Evolutionary conservation across 1,140 invertebrate genomes (phyloP).

Genomic region (Platorchestia sp.): DNA sequence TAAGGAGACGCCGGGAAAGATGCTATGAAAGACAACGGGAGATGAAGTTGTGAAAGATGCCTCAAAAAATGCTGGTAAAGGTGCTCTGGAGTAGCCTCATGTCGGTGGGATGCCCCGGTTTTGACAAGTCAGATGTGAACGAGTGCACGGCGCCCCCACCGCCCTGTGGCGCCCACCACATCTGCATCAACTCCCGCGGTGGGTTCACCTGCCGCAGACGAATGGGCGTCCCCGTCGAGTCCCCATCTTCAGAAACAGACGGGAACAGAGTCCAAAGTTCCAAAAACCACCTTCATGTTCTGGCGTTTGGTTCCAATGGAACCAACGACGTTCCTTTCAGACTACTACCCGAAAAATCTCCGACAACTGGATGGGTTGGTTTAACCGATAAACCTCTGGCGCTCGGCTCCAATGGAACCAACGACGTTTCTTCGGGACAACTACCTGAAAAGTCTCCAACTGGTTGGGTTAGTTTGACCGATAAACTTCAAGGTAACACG

Average conservation of each 20-base stretch:
- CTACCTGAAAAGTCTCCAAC: background rate
- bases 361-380: background rate
- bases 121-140: conserved; percentile 75
- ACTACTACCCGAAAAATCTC: background rate
- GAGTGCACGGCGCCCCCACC: conserved; percentile 75
- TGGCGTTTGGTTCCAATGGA: background rate
- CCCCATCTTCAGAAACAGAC: background rate
- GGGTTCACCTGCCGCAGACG: conserved; percentile 79
- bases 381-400: background rate
- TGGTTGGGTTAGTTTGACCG: background rate
- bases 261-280: background rate
- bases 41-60: too few species aligned
- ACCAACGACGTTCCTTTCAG: background rate
- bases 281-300: background rate
- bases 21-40: too few species aligned
- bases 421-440: background rate
- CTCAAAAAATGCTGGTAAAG: too few species aligned
- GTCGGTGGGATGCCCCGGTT: background rate
- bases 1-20: too few species aligned
- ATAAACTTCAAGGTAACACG: background rate
- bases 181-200: conserved; percentile 91
- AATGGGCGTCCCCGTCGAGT: background rate
- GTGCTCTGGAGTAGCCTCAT: too few species aligned
- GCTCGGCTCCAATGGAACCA: background rate
- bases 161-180: conserved; percentile 77